These are phyloP conservation scores for Enteromius paludinosus DNA, from an alignment of 2,797 vertebrate species.

Conservation along the genomic window DNA sequence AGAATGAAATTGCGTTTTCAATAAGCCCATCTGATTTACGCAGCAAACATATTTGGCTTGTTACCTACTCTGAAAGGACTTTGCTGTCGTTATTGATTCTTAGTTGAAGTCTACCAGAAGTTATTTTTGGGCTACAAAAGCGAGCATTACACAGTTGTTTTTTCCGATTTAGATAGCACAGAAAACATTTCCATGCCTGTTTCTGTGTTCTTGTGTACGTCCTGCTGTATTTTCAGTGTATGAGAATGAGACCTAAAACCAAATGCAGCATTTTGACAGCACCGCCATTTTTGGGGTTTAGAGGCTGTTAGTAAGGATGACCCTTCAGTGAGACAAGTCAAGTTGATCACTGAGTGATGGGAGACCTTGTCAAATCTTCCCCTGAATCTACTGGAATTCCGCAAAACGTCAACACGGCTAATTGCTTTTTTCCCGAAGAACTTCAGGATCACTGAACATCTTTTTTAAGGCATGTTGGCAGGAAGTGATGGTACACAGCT, in stretches of 20 bases:
- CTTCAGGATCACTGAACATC: conserved; percentile 32
- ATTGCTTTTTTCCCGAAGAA: not conserved
- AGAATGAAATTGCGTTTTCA: no score
- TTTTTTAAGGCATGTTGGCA: conserved; percentile 26
- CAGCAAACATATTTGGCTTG: no score
- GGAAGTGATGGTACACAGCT: conserved; percentile 21
- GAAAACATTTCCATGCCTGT: not conserved
- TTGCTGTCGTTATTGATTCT: no score
- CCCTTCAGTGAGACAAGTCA: conserved; percentile 9
- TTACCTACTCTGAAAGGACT: no score
- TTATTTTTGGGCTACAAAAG: no score
- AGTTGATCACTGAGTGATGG: not conserved
- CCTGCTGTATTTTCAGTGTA: not conserved
- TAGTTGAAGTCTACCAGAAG: no score
- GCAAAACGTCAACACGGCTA: not conserved
- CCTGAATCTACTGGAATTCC: not conserved
- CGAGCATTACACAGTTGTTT: no score
- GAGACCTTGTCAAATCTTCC: not conserved
- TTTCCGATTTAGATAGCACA: no score
- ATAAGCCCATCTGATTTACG: no score
- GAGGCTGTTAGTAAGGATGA: not conserved
- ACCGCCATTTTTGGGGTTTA: not conserved
- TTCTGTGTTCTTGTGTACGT: not conserved
- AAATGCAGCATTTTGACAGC: not conserved
- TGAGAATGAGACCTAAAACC: not conserved